Evolutionary conservation across 2,888 invertebrate genomes (phyloP).

Genomic region (Glaucopsyche alexis): DNA sequence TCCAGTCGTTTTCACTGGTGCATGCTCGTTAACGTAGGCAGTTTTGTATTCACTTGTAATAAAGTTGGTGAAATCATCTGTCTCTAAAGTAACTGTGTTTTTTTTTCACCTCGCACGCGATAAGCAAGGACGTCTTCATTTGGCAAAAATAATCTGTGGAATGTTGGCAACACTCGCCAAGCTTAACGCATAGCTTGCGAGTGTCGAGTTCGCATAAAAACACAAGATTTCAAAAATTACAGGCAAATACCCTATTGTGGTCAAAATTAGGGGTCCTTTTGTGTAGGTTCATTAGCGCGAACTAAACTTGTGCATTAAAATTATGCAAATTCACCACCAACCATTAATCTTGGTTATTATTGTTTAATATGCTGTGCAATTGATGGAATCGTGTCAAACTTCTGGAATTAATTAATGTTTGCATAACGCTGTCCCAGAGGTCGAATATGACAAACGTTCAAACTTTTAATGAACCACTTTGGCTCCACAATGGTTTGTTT

Average conservation of each 20-base stretch:
- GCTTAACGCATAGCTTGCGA: no score
- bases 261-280: conserved; percentile 25
- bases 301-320: conserved; percentile 66
- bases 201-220: neutral
- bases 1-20: conserved; percentile 15
- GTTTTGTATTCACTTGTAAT: neutral
- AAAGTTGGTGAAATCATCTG: neutral
- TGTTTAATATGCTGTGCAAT: conserved; percentile 22
- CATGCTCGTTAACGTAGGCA: conserved; percentile 6
- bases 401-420: conserved; percentile 22
- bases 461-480: conserved; percentile 20
- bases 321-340: conserved; percentile 58
- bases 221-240: neutral
- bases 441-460: conserved; percentile 15
- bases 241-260: neutral
- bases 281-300: conserved; percentile 35
- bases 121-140: neutral
- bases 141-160: no score
- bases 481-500: neutral
- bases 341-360: conserved; percentile 31
- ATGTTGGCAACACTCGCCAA: no score
- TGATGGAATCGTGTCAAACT: conserved; percentile 25
- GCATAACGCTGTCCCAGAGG: neutral
- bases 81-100: neutral
- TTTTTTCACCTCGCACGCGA: neutral